Evolutionary conservation across 2,888 invertebrate genomes (phyloP).

Genomic region (Malacosoma neustria): DNA sequence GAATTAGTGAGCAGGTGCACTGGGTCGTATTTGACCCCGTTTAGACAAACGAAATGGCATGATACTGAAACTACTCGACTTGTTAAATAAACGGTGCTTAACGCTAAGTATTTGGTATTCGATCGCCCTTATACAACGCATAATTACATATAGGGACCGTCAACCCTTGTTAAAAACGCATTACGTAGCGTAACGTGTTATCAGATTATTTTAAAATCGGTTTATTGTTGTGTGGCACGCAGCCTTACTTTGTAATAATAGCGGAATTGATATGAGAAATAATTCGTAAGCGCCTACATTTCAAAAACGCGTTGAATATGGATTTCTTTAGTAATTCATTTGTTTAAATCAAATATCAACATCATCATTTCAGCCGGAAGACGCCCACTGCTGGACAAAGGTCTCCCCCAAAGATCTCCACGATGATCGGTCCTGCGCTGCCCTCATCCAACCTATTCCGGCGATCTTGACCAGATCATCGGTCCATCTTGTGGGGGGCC

Average conservation of each 20-base stretch:
- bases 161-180: conserved; percentile 33
- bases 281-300: neutral
- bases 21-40: too few relatives aligned
- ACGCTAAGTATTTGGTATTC: neutral
- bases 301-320: neutral
- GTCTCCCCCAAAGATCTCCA: too few relatives aligned
- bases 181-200: conserved; percentile 24
- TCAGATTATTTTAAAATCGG: conserved; percentile 34
- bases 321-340: neutral
- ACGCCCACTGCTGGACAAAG: too few relatives aligned
- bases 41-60: too few relatives aligned
- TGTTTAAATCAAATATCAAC: conserved; percentile 2
- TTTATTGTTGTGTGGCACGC: conserved; percentile 21
- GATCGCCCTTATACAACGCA: neutral
- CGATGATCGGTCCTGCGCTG: too few relatives aligned
- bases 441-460: too few relatives aligned
- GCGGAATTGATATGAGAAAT: neutral
- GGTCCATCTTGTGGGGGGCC: too few relatives aligned
- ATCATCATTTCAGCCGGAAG: too few relatives aligned
- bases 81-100: too few relatives aligned
- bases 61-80: too few relatives aligned
- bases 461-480: too few relatives aligned
- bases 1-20: too few relatives aligned
- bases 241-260: conserved; percentile 16
- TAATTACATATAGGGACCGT: conserved; percentile 5